Conservation (phyloP, 1,140 invertebrate genomes). For the Archivesica marissinica region DNA sequence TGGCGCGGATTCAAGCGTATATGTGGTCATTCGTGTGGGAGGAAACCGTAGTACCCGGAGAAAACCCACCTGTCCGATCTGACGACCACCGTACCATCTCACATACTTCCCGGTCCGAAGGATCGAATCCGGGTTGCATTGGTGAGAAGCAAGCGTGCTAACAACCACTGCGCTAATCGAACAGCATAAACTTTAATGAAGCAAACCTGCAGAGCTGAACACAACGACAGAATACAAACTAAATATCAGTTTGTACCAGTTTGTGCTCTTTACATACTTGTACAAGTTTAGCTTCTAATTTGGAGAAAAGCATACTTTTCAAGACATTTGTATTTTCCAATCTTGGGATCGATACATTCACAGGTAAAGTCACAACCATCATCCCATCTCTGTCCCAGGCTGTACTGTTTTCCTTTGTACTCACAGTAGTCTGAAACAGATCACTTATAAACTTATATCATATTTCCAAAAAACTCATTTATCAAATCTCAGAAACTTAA, state of each 20-base stretch:
- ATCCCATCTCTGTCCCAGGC: constrained; percentile 73
- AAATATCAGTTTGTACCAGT: too few relatives aligned
- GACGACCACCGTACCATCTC: too few relatives aligned
- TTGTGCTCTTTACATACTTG: neutral
- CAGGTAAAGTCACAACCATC: constrained; percentile 75
- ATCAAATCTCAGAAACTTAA: neutral
- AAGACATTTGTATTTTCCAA: constrained; percentile 73
- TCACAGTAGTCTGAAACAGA: constrained; percentile 69
- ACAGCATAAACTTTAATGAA: neutral
- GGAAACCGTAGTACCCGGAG: too few relatives aligned
- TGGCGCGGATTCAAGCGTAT: too few relatives aligned
- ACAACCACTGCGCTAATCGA: too few relatives aligned
- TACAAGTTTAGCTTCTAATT: neutral
- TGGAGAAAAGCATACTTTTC: constrained; percentile 70
- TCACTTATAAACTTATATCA: neutral
- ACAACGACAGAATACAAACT: too few relatives aligned
- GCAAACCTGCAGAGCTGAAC: neutral
- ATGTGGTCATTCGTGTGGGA: too few relatives aligned
- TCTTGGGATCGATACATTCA: constrained; percentile 70
- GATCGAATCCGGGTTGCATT: too few relatives aligned
- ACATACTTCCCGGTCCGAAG: too few relatives aligned
- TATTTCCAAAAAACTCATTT: neutral
- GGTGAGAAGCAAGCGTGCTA: too few relatives aligned
- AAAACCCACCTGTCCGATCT: too few relatives aligned
- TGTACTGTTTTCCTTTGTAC: constrained; percentile 70